Conservation (phyloP, 2,113 vertebrate species). For the Rattus rattus region DNA sequence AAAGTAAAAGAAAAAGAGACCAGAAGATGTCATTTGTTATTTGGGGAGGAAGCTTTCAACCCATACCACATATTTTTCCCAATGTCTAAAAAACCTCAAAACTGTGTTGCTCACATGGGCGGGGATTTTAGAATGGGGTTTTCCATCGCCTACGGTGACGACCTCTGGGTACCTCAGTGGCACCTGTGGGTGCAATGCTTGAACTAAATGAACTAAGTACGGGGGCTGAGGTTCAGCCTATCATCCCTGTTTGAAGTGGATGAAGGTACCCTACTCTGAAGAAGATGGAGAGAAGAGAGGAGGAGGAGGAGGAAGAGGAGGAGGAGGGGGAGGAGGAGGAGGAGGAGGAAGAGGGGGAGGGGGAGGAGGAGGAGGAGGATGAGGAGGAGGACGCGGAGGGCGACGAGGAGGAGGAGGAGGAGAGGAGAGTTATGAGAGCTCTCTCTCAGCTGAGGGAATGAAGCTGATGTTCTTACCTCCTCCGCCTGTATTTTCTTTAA, state of each 20-base stretch:
- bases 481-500: neutral
- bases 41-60: constrained; percentile 1
- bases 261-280: neutral
- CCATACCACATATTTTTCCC: constrained; percentile 11
- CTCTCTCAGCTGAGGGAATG: neutral
- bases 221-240: neutral
- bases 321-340: fast-evolving
- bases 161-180: neutral
- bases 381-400: no score
- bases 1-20: constrained; percentile 59
- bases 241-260: neutral
- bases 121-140: constrained; percentile 17
- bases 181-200: neutral
- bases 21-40: constrained; percentile 60
- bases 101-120: neutral
- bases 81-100: constrained; percentile 58
- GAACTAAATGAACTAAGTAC: neutral
- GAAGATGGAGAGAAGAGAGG: neutral
- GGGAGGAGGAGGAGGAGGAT: fast-evolving
- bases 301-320: no score
- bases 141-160: neutral
- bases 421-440: no score
- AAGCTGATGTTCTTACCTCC: neutral
- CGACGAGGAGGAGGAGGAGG: fast-evolving
- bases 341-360: no score